Base-by-base conservation (phyloP, 2,888 invertebrate species). In the Calephelis perditalis region DNA sequence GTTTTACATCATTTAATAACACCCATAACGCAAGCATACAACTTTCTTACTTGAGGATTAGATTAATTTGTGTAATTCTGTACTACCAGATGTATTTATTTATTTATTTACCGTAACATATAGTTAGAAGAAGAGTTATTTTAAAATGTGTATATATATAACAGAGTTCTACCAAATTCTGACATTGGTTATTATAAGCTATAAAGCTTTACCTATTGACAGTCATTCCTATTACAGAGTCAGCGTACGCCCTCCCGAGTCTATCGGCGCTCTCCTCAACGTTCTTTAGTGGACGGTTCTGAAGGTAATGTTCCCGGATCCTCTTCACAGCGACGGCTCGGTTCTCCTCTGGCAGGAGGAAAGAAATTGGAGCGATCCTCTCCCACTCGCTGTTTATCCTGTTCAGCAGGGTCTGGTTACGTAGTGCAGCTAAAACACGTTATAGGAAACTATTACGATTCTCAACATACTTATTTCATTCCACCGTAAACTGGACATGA, bases 311-410 rank as follows among this genome's bases (percentile, higher is more conserved):
- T 45, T 11, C 55, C 5, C 55, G 55, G n/a, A 59, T 36, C 2
- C 9, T 26, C 1, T 47, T 6, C 35, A 61, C n/a, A 11, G 58
- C 54, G 6, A 47, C 43, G 5, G 47, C 55, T 0, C 93, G 86
- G 62, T 91, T 85, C 0, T 91, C 89, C 5, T 89, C 84, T 6
- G 92, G 90, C 66, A 95, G 92, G 63, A 92, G 92, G 71, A 95
- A 95, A 5, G 92, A 89, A 26, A 94, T 92, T 0, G 95, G 95
- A 0, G 94, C 94, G 12, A 93, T 67, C 49, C 79, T 79, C 3
- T 93, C 88, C 85, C 94, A 95, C 52, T 94, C 84, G 0, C 84
- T 73, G 71, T 94, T 92, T 71, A 94, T 79, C 43, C 90, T 81
- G 35, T 90, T 72, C 1, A 91, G 77, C 0, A 92, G 75, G 0